Evolutionary conservation across 1,140 invertebrate species (phyloP).

Genomic region (Leptonema lineaticorne): DNA sequence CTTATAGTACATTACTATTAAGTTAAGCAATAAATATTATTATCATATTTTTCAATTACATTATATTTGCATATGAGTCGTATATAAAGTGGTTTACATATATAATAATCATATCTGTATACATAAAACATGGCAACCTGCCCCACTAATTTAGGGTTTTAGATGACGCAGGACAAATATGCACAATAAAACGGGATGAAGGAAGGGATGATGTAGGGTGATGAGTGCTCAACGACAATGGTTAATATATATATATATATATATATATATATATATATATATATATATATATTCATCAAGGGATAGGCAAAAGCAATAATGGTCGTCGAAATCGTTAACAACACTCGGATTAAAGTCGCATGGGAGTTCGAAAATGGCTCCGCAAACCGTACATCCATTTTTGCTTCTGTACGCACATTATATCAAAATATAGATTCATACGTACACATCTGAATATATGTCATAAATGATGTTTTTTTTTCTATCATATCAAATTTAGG

Average conservation of each 20-base stretch:
- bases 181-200: background rate
- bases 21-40: too few species aligned
- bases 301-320: constrained; percentile 31
- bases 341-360: constrained; percentile 25
- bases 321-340: constrained; percentile 33
- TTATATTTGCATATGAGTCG: too few species aligned
- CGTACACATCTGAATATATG: background rate
- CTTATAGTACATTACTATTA: too few species aligned
- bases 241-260: too few species aligned
- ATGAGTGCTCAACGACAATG: constrained; percentile 16
- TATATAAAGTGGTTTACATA: too few species aligned
- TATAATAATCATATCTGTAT: too few species aligned
- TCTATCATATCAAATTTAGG: too few species aligned
- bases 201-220: background rate
- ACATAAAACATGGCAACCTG: constrained; percentile 27
- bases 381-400: constrained; percentile 1
- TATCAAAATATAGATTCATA: background rate
- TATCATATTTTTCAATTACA: background rate
- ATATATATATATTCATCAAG: too few species aligned
- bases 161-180: constrained; percentile 24
- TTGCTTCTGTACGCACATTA: background rate
- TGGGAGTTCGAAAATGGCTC: constrained; percentile 11
- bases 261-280: too few species aligned
- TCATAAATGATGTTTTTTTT: background rate
- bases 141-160: constrained; percentile 24